Evolutionary conservation across 2,888 invertebrate species (phyloP).

Genomic region (Dynastes hyllus): DNA sequence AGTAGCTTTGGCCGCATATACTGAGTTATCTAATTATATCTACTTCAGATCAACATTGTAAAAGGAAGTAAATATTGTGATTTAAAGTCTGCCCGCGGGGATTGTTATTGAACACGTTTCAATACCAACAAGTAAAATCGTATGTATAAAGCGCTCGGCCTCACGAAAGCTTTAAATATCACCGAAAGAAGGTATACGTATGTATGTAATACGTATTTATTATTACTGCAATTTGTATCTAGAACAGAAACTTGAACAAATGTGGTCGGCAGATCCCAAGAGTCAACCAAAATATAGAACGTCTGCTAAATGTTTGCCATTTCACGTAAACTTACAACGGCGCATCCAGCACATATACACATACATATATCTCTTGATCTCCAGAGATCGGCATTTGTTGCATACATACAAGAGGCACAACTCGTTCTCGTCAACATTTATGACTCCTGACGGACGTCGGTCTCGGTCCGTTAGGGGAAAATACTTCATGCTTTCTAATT

Average conservation of each 20-base stretch:
- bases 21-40: no score
- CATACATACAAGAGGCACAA: slow-evolving; percentile 7
- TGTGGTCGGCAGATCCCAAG: neutral
- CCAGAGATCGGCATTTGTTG: neutral
- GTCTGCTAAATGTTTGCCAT: slow-evolving; percentile 30
- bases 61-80: slow-evolving; percentile 11
- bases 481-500: slow-evolving; percentile 31
- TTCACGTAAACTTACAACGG: slow-evolving; percentile 3
- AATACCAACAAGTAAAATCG: neutral
- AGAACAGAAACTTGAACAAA: slow-evolving; percentile 21
- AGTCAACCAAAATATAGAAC: slow-evolving; percentile 13
- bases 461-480: neutral
- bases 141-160: neutral
- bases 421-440: neutral
- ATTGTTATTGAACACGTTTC: slow-evolving; percentile 10
- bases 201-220: slow-evolving; percentile 1
- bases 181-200: neutral
- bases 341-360: neutral
- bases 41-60: neutral
- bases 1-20: no score
- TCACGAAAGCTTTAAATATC: neutral
- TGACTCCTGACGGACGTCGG: neutral
- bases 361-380: slow-evolving; percentile 8
- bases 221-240: slow-evolving; percentile 23
- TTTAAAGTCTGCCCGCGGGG: neutral